Evolutionary conservation across 2,888 invertebrate species (phyloP).

Genomic region (Stratiomys singularior): DNA sequence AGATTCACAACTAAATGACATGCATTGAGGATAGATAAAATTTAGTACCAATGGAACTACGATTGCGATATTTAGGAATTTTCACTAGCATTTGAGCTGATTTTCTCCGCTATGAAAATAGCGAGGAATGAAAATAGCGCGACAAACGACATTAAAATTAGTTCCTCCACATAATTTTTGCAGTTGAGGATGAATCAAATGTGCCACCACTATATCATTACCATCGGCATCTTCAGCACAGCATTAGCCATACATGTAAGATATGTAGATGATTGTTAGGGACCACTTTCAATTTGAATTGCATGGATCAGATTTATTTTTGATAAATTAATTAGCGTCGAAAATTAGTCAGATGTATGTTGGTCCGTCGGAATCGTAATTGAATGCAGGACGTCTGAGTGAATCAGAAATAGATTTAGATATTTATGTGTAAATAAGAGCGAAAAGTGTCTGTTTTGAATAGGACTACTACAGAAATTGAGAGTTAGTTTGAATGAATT

Average conservation of each 20-base stretch:
- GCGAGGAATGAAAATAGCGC: slow-evolving; percentile 27
- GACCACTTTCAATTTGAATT: slow-evolving; percentile 2
- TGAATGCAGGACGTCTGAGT: too few species aligned
- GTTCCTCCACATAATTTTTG: neutral
- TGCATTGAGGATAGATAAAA: neutral
- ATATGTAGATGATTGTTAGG: neutral
- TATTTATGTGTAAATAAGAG: too few species aligned
- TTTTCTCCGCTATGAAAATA: slow-evolving; percentile 35
- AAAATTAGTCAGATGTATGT: slow-evolving; percentile 30
- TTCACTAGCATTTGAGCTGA: slow-evolving; percentile 28
- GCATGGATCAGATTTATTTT: slow-evolving; percentile 33
- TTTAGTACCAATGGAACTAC: slow-evolving; percentile 6
- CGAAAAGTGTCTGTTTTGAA: too few species aligned
- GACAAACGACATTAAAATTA: slow-evolving; percentile 34
- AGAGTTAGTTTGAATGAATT: neutral
- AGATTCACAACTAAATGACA: neutral
- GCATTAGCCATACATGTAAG: neutral
- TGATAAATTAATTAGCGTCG: slow-evolving; percentile 44
- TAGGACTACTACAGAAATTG: too few species aligned
- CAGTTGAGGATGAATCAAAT: neutral
- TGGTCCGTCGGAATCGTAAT: neutral
- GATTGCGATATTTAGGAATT: slow-evolving; percentile 35
- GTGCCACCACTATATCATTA: neutral
- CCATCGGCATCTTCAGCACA: neutral
- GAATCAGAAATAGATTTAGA: too few species aligned